Evolutionary conservation across 2,888 invertebrate species (phyloP), one percentile per base, ranked within the genome.

Genomic region (Lasiommata megera): DNA sequence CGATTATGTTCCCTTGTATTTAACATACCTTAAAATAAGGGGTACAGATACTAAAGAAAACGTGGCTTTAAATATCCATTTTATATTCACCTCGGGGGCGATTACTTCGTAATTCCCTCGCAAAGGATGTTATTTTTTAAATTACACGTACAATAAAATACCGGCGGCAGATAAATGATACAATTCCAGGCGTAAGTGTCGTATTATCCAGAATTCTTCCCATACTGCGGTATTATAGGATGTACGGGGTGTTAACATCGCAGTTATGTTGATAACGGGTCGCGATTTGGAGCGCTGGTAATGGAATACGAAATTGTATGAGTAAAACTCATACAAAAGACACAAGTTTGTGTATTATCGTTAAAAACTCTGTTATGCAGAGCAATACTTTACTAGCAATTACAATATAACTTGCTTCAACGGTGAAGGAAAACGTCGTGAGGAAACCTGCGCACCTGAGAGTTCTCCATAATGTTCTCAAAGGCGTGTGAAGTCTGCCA

Each of bases 101-200:
- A 53, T 53, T 51, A 34, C 50, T 28, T 46, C n/a, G 23, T 40
- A 18, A 38, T 43, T 50, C 9, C 38, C 40, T 14, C 9, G 12
- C 46, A 58, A 57, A 59, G 59, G 48, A 50, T 56, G 52, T 54
- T 60, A 56, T 61, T 47, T 34, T 44, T 65, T 66, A 62, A 65
- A 67, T 67, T 60, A 66, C 63, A 63, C 63, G 60, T 64, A 52
- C 58, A 60, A 67, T 65, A 63, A 67, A 65, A 60, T 56, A 44
- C 43, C 54, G 37, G 48, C 52, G 44, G 53, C 36, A 34, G 57
- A 63, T 62, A 68, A 66, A 64, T 62, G 64, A 61, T 60, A 64
- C 67, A 60, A 64, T 68, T 60, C 59, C 43, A 34, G 28, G 48
- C 38, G 48, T 59, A 61, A 63, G 59, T 54, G 58, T 59, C 61